Evolutionary conservation across 2,797 vertebrate species (phyloP), one percentile per base, ranked within the genome.

Genomic region (Strix occidentalis): DNA sequence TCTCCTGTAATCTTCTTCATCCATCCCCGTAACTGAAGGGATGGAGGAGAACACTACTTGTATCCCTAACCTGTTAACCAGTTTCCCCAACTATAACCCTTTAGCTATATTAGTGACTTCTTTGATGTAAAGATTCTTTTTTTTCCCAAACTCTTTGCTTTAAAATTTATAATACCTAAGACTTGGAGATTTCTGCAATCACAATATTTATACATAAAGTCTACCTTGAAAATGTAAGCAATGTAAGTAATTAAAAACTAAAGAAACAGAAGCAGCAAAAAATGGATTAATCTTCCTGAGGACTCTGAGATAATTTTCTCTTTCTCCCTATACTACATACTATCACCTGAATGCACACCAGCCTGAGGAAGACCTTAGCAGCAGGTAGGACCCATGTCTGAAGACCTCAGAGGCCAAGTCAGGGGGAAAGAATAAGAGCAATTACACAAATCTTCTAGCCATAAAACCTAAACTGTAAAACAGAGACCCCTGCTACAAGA

Each of bases 251-350:
- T 10, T 35, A 45, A 91, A 85, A 16, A 3, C 12, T 6, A 77
- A 69, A 83, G 41, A 85, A 90, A 54, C 2, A 56, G 9, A 65
- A 82, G 50, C 4, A 46, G 46, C 5, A 72, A 33, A 72, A 95
- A 89, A 68, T 3, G 3, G 2, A 64, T 60, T 0, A 48, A 80
- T 20, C 16, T 77, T 31, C 6, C 12, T 33, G 53, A 75, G 5
- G 18, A 35, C 10, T 45, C 64, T 8, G 6, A 41, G 5, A 60
- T 18, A 33, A 45, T 28, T 74, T 66, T 87, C 48, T 61, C 28
- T 75, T 81, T 56, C 3, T 20, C 12, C 12, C 37, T 46, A 20
- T 29, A 9, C 10, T 37, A 46, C 0, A 0, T n/a, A 21, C 0
- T 3, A 65, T 6, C 15, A 17, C 15, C 58, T 61, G 24, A 93